Base-by-base conservation (phyloP, 2,113 vertebrate genomes). In the Empidonax traillii region DNA sequence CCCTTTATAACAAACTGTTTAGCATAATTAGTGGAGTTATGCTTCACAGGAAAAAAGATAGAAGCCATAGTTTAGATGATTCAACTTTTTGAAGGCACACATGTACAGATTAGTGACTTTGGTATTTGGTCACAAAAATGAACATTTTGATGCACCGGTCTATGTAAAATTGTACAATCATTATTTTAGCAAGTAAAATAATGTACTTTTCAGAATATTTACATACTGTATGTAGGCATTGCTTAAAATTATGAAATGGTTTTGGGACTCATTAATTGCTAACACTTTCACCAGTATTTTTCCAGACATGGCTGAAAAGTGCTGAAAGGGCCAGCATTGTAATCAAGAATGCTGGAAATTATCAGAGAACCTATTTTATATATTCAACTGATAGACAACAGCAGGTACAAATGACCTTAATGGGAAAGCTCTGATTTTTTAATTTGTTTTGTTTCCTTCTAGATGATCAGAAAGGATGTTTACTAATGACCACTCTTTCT, bases 381-480 rank as follows among this genome's bases (percentile, higher is more conserved):
- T 90, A 94, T 47, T 86, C 90, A 91, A 94, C 43, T 92, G 80
- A 94, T 9, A 95, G 90, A 97, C 95, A 97, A 95, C 87, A 97
- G 90, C 96, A 97, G 94, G 94, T 96, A 97, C 83, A 95, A 94
- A 97, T 95, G 81, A 96, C 95, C 96, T 97, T 97, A 96, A 97
- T 96, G 96, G 96, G 96, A 98, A 98, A 97, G 97, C 95, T 97
- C 95, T 82, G 61, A 11, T 65, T 85, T 85, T 62, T 75, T 43
- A 43, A 15, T 33, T 41, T 80, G 6, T n/a, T 66, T 68, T n/a
- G 7, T 82, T 82, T 55, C 30, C 19, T 67, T 66, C 85, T 71
- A 89, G 98, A 97, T 98, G 98, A 98, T 97, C 95, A 79, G 97
- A 98, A 98, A 98, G 98, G 98, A 98, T 97, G 97, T 97, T 94